These are phyloP conservation scores for Ricordea florida DNA, from an alignment of 92 coral and sea anemone species.

Conservation along the genomic window DNA sequence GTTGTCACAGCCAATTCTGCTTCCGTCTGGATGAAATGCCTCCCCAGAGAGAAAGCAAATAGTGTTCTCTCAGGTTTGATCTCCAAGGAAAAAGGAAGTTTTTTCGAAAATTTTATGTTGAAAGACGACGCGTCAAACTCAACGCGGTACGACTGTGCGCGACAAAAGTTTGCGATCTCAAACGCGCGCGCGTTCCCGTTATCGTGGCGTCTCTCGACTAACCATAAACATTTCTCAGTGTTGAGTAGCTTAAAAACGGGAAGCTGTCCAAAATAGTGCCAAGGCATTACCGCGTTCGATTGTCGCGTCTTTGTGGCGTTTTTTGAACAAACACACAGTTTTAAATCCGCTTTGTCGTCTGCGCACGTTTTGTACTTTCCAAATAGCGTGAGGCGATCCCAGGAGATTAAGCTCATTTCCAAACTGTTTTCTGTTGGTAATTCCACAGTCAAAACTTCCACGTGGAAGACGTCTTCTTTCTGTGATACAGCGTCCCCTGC, in stretches of 20 bases:
- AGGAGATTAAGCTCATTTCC: slow-evolving; percentile 52
- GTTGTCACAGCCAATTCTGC: neutral
- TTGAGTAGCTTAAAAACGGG: neutral
- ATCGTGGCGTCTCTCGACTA: slow-evolving; percentile 15
- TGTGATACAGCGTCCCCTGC: slow-evolving; percentile 76
- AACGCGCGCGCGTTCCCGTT: slow-evolving; percentile 9
- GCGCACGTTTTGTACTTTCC: slow-evolving; percentile 66
- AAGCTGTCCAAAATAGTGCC: slow-evolving; percentile 6
- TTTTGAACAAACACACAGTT: slow-evolving; percentile 68
- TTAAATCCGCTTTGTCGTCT: slow-evolving; percentile 48
- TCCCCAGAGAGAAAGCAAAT: slow-evolving; percentile 57
- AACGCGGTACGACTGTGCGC: slow-evolving; percentile 10
- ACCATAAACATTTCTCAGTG: slow-evolving; percentile 21
- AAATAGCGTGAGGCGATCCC: slow-evolving; percentile 66
- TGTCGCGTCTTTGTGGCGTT: neutral
- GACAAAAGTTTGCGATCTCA: slow-evolving; percentile 67
- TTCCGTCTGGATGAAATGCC: slow-evolving; percentile 7
- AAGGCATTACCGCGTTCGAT: neutral
- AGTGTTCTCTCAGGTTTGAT: slow-evolving; percentile 40
- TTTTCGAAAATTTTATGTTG: slow-evolving; percentile 39
- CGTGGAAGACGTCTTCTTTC: slow-evolving; percentile 66
- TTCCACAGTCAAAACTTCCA: slow-evolving; percentile 54
- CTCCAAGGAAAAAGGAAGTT: slow-evolving; percentile 30
- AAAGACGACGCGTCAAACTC: neutral
- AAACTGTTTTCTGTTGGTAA: slow-evolving; percentile 26